Percentiles rank a stretch among this genome's conserved stretches.
Conservation (phyloP, 2,797 vertebrate genomes). For the Phataginus tricuspis region DNA sequence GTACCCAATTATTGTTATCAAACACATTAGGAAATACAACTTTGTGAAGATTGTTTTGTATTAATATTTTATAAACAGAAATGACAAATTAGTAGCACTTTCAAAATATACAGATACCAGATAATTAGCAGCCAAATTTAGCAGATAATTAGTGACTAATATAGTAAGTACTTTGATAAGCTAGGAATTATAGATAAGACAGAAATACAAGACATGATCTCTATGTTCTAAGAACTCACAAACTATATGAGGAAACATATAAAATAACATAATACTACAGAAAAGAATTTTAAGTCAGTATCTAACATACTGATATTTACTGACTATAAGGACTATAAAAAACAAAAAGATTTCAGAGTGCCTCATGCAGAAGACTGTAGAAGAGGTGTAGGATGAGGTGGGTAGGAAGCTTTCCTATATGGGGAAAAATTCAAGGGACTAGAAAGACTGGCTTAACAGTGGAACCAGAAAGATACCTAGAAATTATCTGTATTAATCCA, state of each 20-base stretch:
- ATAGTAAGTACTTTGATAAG: not conserved
- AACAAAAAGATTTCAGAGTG: not conserved
- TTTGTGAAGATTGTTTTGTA: not conserved
- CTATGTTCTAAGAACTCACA: conserved; percentile 12
- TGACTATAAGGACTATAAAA: not conserved
- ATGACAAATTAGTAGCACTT: not conserved
- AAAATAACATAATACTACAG: not conserved
- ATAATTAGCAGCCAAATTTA: not conserved
- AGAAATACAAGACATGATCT: not conserved
- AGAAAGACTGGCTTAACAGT: not conserved
- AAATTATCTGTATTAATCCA: not conserved
- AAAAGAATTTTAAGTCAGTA: not conserved
- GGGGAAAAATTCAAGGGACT: not conserved
- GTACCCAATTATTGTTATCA: not conserved
- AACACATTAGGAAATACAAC: not conserved
- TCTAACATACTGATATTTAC: not conserved
- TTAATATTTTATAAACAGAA: conserved; percentile 30
- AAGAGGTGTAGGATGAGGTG: not conserved
- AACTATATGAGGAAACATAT: not conserved
- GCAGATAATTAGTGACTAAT: not conserved
- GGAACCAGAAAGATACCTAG: not conserved
- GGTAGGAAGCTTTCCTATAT: not conserved
- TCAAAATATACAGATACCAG: conserved; percentile 14
- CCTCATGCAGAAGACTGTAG: not conserved
- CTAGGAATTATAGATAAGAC: not conserved